These are phyloP conservation scores for Luperina testacea DNA, from an alignment of 2,888 invertebrate species.

Conservation along the genomic window DNA sequence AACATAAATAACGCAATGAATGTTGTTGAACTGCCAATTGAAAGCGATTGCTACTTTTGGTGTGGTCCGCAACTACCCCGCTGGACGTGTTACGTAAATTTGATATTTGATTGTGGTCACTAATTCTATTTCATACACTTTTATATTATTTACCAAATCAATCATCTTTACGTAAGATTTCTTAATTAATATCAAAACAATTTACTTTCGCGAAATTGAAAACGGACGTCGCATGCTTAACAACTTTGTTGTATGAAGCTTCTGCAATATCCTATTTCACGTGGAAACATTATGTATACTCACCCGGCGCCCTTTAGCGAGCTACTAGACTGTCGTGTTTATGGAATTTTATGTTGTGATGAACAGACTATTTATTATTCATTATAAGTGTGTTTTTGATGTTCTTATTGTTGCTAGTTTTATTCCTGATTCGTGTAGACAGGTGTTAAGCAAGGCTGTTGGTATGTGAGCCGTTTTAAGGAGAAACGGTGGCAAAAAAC, in stretches of 20 bases:
- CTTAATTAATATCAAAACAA: slow-evolving; percentile 8
- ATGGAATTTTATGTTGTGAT: slow-evolving; percentile 28
- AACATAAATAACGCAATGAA: neutral
- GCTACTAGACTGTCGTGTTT: slow-evolving; percentile 35
- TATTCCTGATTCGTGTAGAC: slow-evolving; percentile 5
- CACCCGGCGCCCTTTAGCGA: slow-evolving; percentile 32
- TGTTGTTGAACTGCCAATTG: neutral
- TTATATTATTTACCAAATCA: neutral
- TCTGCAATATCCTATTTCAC: slow-evolving; percentile 24
- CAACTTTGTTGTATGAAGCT: slow-evolving; percentile 8
- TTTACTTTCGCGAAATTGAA: slow-evolving; percentile 11
- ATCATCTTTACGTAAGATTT: neutral
- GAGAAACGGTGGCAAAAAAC: neutral
- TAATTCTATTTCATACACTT: neutral
- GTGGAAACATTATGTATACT: slow-evolving; percentile 2
- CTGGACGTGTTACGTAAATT: neutral
- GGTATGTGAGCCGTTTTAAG: neutral
- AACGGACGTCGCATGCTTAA: neutral
- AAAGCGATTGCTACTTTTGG: neutral
- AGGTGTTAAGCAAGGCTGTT: neutral
- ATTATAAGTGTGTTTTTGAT: slow-evolving; percentile 47
- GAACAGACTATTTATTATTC: slow-evolving; percentile 39
- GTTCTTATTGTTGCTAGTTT: slow-evolving; percentile 33
- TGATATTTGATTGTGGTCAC: no score
- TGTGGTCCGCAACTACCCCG: neutral